These are phyloP conservation scores for Trichonephila inaurata DNA, from an alignment of 1,140 invertebrate genomes.

Conservation along the genomic window DNA sequence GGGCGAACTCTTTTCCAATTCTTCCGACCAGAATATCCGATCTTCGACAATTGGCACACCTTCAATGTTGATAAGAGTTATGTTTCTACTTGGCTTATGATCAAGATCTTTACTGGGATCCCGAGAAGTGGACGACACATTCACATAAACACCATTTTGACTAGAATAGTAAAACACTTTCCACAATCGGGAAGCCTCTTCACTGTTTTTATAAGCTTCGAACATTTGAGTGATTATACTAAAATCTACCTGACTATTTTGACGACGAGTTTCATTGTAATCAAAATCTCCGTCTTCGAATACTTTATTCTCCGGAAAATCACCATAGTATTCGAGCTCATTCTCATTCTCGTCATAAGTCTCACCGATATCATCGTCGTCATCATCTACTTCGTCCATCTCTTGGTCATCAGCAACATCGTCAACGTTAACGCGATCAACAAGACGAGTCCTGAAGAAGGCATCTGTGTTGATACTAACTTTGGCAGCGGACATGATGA, in stretches of 20 bases:
- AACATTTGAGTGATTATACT: not conserved
- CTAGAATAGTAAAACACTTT: conserved; percentile 56
- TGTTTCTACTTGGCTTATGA: conserved; percentile 1
- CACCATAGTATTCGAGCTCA: conserved; percentile 23
- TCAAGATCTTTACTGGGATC: not conserved
- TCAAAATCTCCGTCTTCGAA: conserved; percentile 72
- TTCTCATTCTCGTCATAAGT: conserved; percentile 51
- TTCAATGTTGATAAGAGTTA: conserved; percentile 59
- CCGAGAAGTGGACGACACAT: not conserved
- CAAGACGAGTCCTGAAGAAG: conserved; percentile 36
- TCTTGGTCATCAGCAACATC: not conserved
- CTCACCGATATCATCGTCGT: not conserved
- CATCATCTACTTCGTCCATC: not conserved
- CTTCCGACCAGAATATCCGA: conserved; percentile 76
- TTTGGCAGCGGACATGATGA: not conserved
- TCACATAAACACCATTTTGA: conserved; percentile 1
- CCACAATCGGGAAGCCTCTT: not conserved
- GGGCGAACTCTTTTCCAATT: conserved; percentile 69
- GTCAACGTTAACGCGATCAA: not conserved
- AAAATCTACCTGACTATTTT: not conserved
- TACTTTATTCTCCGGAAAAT: conserved; percentile 35
- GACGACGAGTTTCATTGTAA: conserved; percentile 45
- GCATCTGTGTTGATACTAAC: conserved; percentile 34
- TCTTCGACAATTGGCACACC: conserved; percentile 77
- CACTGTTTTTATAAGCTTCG: not conserved